Evolutionary conservation across 2,797 vertebrate genomes (phyloP).

Genomic region (Sorex maritimensis): DNA sequence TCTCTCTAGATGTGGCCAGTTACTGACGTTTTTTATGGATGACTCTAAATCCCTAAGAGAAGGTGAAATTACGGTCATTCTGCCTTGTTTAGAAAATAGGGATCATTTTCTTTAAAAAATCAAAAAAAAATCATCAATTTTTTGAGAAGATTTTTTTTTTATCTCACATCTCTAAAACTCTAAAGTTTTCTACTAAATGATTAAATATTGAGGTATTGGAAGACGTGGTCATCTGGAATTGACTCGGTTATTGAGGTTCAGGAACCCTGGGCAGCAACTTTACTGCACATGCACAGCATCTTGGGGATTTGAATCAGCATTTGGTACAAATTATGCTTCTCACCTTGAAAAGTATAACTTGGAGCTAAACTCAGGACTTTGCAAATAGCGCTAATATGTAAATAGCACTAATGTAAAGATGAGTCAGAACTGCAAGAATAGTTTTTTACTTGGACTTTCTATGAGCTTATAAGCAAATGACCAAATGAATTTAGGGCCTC

Average conservation of each 20-base stretch:
- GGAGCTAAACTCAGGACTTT: conserved; percentile 48
- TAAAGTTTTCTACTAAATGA: conserved; percentile 23
- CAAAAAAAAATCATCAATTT: no score
- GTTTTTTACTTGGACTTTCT: conserved; percentile 36
- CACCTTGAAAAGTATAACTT: conserved; percentile 65
- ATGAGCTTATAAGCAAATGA: neutral
- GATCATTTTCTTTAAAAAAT: conserved; percentile 22
- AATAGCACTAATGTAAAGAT: conserved; percentile 27
- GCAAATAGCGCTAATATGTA: conserved; percentile 26
- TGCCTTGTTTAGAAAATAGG: conserved; percentile 37
- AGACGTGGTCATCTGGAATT: conserved; percentile 5
- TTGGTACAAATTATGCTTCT: conserved; percentile 63
- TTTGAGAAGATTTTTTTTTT: conserved; percentile 69
- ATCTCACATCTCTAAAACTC: conserved; percentile 3
- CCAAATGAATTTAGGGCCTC: conserved; percentile 12
- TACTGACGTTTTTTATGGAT: conserved; percentile 30
- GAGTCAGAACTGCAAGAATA: conserved; percentile 48
- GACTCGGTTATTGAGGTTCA: neutral
- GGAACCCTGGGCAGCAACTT: neutral
- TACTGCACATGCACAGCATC: conserved; percentile 67
- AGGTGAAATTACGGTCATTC: conserved; percentile 46
- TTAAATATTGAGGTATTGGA: neutral
- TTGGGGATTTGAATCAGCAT: conserved; percentile 60
- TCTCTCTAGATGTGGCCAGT: conserved; percentile 20
- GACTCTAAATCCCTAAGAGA: neutral